These are phyloP conservation scores for Carcina quercana DNA, from an alignment of 2,888 invertebrate species.

Conservation along the genomic window DNA sequence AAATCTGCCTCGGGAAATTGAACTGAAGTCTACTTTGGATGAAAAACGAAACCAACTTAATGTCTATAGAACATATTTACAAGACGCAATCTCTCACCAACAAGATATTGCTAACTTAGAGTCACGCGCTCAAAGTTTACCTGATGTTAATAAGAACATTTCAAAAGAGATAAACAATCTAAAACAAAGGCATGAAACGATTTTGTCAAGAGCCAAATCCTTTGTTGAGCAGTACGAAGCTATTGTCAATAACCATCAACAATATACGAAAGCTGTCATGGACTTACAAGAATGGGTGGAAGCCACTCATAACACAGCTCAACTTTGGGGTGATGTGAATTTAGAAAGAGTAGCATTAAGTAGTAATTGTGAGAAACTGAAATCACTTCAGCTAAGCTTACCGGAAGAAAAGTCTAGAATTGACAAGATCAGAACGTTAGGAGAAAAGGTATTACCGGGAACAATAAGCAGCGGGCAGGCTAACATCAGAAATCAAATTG, in stretches of 20 bases:
- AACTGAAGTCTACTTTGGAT: constrained; percentile 89
- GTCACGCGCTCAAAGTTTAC: constrained; percentile 85
- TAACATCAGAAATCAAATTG: constrained; percentile 90
- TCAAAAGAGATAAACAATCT: constrained; percentile 81
- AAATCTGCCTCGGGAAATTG: constrained; percentile 84
- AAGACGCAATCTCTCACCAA: constrained; percentile 89
- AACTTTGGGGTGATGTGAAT: constrained; percentile 88
- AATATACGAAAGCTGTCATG: constrained; percentile 89
- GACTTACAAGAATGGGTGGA: constrained; percentile 92
- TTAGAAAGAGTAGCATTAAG: constrained; percentile 89
- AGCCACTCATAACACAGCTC: constrained; percentile 86
- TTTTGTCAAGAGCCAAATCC: constrained; percentile 80
- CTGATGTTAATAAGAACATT: constrained; percentile 84
- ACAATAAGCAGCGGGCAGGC: constrained; percentile 88
- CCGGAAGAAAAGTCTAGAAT: constrained; percentile 91
- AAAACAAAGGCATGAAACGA: constrained; percentile 80
- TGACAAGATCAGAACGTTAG: constrained; percentile 85
- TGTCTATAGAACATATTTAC: constrained; percentile 85
- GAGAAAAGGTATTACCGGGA: constrained; percentile 92
- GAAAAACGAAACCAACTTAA: constrained; percentile 93
- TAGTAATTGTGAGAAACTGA: constrained; percentile 89
- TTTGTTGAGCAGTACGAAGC: constrained; percentile 91
- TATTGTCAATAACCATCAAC: constrained; percentile 91
- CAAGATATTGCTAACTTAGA: constrained; percentile 88
- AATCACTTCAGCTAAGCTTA: constrained; percentile 84